Conservation (phyloP, 2,888 invertebrate genomes). For the Limenitis camilla region DNA sequence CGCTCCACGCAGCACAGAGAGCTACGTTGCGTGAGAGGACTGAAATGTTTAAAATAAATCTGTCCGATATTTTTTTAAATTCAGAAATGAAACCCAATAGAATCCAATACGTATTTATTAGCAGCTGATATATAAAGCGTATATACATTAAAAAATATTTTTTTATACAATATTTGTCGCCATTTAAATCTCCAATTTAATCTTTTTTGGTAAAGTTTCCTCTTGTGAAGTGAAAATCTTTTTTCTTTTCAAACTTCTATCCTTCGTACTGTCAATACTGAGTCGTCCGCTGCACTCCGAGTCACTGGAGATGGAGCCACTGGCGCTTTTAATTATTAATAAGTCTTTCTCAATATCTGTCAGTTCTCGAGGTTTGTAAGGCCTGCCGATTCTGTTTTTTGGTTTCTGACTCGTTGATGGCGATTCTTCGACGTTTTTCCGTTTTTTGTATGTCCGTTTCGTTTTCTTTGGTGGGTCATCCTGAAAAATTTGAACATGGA, state of each 20-base stretch:
- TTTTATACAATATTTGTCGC: constrained; percentile 13
- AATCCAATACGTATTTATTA: constrained; percentile 18
- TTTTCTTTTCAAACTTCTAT: constrained; percentile 45
- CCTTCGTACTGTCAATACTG: constrained; percentile 34
- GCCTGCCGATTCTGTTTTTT: constrained; percentile 42
- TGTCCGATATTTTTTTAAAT: too few species aligned
- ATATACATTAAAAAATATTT: constrained; percentile 27
- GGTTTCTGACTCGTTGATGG: constrained; percentile 41
- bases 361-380: constrained; percentile 49
- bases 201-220: constrained; percentile 30
- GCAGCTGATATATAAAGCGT: constrained; percentile 25
- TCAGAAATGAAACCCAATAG: constrained; percentile 18
- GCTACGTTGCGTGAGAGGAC: too few species aligned
- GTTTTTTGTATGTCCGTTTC: constrained; percentile 54
- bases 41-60: too few species aligned
- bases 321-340: constrained; percentile 58
- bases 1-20: too few species aligned
- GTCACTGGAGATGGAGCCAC: constrained; percentile 48
- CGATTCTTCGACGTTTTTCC: constrained; percentile 47
- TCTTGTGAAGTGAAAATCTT: constrained; percentile 43
- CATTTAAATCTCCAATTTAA: constrained; percentile 2
- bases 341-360: constrained; percentile 65
- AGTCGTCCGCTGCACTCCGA: constrained; percentile 39
- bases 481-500: constrained; percentile 31
- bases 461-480: constrained; percentile 55